Evolutionary conservation across 2,888 invertebrate genomes (phyloP), one percentile per base, ranked within the genome.

Genomic region (Tinea pellionella): DNA sequence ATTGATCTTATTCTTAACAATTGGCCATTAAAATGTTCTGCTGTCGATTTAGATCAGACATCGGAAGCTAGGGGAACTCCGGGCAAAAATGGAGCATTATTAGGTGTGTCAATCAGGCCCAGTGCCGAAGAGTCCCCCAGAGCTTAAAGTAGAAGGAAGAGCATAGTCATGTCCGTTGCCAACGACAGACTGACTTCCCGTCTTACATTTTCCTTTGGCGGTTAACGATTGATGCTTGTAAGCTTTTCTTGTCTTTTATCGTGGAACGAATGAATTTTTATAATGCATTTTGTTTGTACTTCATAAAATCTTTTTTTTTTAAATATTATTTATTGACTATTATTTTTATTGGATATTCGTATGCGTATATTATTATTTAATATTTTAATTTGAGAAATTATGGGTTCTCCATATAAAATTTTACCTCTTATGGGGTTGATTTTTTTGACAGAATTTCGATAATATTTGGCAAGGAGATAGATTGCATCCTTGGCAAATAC

Each of bases 121-220:
- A 8, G 47, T 47, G n/a, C 15, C 24, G 24, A 6, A 6, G 24
- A 24, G 24, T 16, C 47, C 47, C 47, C 47, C 15, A 47, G 47
- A 16, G 16, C 47, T n/a, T 9, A 47, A 15, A 16, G 16, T 47
- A 9, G 47, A 9, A 32, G 57, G 57, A 57, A 57, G 55, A 57
- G 57, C 57, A 57, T 32, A 57, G 57, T 57, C 57, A 57, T 57
- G 57, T 57, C 57, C 57, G 57, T 15, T 57, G 57, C 57, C 57
- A 32, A n/a, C 30, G 32, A 57, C 57, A 57, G 32, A 32, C 57
- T 32, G 57, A 16, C 32, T 32, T 32, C 32, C 57, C 7, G 30
- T 55, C 55, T 55, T 55, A 55, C 24, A 55, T 24, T 19, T 55
- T 55, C 55, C 19, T 47, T 19, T 24, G 55, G 11, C 24, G 13